A percentile compares a stretch with the other conserved stretches of the same genome.
These are phyloP conservation scores for Sclerurus mexicanus DNA, from an alignment of 2,113 vertebrate species.

Conservation along the genomic window DNA sequence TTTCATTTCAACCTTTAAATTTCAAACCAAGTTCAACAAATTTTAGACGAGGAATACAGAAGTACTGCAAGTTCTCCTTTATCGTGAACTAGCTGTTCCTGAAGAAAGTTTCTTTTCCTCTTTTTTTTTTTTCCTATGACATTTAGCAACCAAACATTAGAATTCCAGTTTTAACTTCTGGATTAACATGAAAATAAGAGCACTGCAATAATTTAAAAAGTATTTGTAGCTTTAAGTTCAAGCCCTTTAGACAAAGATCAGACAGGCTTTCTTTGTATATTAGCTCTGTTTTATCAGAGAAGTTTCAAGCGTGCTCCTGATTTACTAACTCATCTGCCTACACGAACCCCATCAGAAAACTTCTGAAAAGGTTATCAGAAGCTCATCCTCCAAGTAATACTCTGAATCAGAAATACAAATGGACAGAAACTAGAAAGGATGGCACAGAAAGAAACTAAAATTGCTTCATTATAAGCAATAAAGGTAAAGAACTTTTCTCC, in stretches of 20 bases:
- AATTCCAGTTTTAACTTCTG: background rate
- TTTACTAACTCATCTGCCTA: background rate
- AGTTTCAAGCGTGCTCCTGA: background rate
- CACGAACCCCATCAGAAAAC: background rate
- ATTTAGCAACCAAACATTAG: background rate
- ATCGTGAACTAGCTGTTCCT: background rate
- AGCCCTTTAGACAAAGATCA: background rate
- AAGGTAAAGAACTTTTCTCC: background rate
- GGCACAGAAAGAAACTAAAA: background rate
- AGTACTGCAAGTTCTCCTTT: background rate
- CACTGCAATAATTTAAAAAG: background rate
- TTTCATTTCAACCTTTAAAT: background rate
- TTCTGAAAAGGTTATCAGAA: slow-evolving; percentile 17
- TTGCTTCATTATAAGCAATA: background rate
- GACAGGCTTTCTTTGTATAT: background rate
- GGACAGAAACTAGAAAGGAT: background rate
- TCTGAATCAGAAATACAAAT: background rate
- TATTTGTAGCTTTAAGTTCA: background rate
- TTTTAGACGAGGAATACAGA: background rate
- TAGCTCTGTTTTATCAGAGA: background rate
- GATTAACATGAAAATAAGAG: background rate
- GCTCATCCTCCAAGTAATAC: background rate
- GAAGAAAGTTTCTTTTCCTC: background rate
- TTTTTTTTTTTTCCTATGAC: background rate
- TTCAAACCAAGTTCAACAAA: background rate